phyloP scores from a whole-genome alignment of 2,113 vertebrate genomes.

The Spilogale gracilis region DNA sequence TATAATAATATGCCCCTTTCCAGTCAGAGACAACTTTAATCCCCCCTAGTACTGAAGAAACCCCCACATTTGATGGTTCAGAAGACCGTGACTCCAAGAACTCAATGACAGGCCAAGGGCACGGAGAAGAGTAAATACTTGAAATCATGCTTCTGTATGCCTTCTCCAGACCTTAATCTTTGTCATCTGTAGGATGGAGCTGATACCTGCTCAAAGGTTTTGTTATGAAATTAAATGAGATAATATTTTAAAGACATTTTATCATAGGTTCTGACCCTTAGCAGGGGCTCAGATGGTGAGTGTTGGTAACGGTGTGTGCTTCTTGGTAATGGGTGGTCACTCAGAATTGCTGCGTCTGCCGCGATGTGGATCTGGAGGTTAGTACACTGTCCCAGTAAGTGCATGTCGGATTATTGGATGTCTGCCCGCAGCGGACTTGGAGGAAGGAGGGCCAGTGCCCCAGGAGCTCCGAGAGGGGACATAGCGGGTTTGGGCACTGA shows the following conservation, averaged over 20 bases:
- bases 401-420: neutral
- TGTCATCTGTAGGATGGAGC: neutral
- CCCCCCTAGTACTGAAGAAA: neutral
- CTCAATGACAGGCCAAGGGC: neutral
- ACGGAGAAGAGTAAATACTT: neutral
- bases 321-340: neutral
- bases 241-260: neutral
- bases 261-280: neutral
- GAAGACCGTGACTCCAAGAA: neutral
- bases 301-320: fast-evolving
- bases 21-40: neutral
- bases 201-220: neutral
- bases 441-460: neutral
- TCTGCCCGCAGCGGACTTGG: neutral
- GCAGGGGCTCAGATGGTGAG: neutral
- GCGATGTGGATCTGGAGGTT: fast-evolving
- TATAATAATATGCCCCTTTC: neutral
- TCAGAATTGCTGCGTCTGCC: neutral
- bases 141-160: neutral
- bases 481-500: neutral
- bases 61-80: neutral
- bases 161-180: neutral
- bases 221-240: neutral
- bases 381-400: neutral
- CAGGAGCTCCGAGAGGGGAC: neutral